These are phyloP conservation scores for Aurelia aurita DNA, from an alignment of 30 jellyfish, hydroid and myxozoan species.

Conservation along the genomic window DNA sequence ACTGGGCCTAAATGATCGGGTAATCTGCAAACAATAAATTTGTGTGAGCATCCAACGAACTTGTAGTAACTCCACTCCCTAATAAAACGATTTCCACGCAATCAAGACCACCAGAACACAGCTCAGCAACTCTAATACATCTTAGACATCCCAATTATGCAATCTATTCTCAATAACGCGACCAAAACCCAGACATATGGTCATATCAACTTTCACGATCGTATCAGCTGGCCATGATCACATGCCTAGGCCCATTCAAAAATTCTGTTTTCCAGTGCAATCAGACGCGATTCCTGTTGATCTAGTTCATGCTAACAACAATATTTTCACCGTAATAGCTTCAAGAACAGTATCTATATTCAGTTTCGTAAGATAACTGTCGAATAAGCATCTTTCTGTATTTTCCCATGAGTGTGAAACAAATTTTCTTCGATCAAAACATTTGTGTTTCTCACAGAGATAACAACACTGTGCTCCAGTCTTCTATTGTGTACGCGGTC, in stretches of 20 bases:
- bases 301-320: too few relatives aligned
- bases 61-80: too few relatives aligned
- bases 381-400: neutral
- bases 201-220: neutral
- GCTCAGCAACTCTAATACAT: too few relatives aligned
- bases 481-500: conserved; percentile 38
- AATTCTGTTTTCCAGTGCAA: neutral
- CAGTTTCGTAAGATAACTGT: neutral
- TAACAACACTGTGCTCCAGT: conserved; percentile 54
- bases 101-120: too few relatives aligned
- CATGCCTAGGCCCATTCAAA: conserved; percentile 34
- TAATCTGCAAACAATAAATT: too few relatives aligned
- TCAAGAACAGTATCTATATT: neutral
- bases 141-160: too few relatives aligned
- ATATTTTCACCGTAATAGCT: neutral
- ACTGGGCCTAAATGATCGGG: too few relatives aligned
- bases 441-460: conserved; percentile 22
- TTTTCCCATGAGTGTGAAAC: neutral
- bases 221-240: neutral
- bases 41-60: too few relatives aligned
- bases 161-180: neutral
- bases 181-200: neutral
- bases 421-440: conserved; percentile 11
- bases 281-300: neutral
- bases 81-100: too few relatives aligned